Evolutionary conservation across 2,797 vertebrate species (phyloP), one percentile per base, ranked within the genome.

Genomic region (Aotus griseimembra): DNA sequence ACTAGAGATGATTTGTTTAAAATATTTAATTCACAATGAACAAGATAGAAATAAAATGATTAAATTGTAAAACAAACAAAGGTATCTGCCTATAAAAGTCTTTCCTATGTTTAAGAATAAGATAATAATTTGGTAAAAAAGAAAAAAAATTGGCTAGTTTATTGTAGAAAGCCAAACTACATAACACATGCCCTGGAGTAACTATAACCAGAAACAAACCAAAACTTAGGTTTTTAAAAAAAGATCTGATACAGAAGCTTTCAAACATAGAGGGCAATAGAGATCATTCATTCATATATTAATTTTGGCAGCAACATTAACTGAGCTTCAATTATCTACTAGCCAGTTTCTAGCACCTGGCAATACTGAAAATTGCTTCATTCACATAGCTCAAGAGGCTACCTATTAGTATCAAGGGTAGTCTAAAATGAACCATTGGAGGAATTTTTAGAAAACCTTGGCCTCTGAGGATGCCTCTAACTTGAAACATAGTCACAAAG

Each of bases 1-100:
- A 58, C 4, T 19, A 82, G 79, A 93, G 41, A 86, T 70, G 26
- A 92, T 55, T 90, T 80, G 7, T 95, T 89, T 67, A 61, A 76
- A 87, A 79, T 82, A 50, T 28, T 17, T 73, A 46, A 73, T 44
- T 57, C 11, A 82, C 13, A 90, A 83, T 9, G 19, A 94, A 46
- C 7, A 90, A 93, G 17, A 7, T 58, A 84, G 33, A 92, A 57
- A 48, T 28, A 52, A 75, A 97, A 73, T 26, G 26, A 79, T 83
- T 83, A 75, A 10, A 12, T 4, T 44, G 44, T 20, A 73, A 90
- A 90, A 82, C n/a, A 57, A 94, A 67, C 1, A 3, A 15, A 77
- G 58, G 30, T 61, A 77, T 77, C 11, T 82, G 3, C 5, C n/a
- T 81, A 2, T 61, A 61, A 61, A 76, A 90, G 14, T 64, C 12